Percentiles rank a stretch among this genome's conserved stretches.
Conservation (phyloP, 2,797 vertebrate species). For the Sandelia bainsii region DNA sequence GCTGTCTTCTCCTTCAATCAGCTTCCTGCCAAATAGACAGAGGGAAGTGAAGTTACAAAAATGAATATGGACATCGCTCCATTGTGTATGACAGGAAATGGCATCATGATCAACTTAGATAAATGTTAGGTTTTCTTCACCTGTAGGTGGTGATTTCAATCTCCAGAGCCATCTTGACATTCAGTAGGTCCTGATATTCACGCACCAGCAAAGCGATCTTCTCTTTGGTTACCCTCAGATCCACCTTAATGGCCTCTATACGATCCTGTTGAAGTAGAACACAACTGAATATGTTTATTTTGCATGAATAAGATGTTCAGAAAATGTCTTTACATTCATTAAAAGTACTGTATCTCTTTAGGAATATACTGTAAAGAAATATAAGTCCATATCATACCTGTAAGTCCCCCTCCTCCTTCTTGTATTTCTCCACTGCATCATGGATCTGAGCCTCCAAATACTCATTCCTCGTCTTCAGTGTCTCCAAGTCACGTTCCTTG, state of each 20-base stretch:
- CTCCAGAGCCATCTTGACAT: slow-evolving; percentile 87
- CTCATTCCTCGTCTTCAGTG: slow-evolving; percentile 78
- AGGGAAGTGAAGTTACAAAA: background rate
- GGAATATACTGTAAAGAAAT: background rate
- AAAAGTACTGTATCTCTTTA: too few species aligned
- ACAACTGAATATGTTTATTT: background rate
- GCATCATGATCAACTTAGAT: background rate
- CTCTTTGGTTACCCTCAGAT: slow-evolving; percentile 82
- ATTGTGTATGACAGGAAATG: background rate
- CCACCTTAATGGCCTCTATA: slow-evolving; percentile 72
- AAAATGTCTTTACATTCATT: too few species aligned
- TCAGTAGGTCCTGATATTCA: slow-evolving; percentile 87
- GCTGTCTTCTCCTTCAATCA: slow-evolving; percentile 86
- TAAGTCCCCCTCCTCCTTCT: slow-evolving; percentile 67
- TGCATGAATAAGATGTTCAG: background rate
- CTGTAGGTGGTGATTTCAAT: slow-evolving; percentile 88
- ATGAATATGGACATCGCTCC: too few species aligned
- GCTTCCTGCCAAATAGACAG: slow-evolving; percentile 72
- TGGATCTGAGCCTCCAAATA: slow-evolving; percentile 76
- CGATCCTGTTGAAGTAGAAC: slow-evolving; percentile 67
- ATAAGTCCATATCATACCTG: slow-evolving; percentile 48
- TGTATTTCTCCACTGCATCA: slow-evolving; percentile 72
- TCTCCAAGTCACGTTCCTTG: slow-evolving; percentile 81
- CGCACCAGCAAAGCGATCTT: slow-evolving; percentile 84
- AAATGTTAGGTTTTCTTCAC: slow-evolving; percentile 57